These are phyloP conservation scores for Caerostris extrusa DNA, from an alignment of 1,140 invertebrate genomes.

Conservation along the genomic window DNA sequence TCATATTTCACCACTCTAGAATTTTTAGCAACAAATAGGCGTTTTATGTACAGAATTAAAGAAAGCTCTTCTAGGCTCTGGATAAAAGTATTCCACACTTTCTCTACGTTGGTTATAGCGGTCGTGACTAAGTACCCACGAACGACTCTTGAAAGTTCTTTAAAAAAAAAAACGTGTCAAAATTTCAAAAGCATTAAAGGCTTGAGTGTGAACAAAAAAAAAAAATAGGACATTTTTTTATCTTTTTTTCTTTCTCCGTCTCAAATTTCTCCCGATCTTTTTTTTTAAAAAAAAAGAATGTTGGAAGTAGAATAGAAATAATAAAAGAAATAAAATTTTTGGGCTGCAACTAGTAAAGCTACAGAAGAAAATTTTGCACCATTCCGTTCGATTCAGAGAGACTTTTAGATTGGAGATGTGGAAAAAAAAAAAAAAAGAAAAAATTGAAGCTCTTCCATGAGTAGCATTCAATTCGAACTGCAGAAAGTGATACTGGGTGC, in stretches of 20 bases:
- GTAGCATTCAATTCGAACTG: neutral
- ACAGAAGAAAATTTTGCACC: constrained; percentile 15
- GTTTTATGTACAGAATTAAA: no score
- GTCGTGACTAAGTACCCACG: neutral
- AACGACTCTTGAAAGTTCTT: constrained; percentile 25
- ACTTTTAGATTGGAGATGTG: neutral
- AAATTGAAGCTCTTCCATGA: neutral
- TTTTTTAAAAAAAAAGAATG: neutral
- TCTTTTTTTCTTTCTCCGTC: neutral
- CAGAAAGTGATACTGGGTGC: neutral
- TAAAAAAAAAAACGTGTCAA: constrained; percentile 38
- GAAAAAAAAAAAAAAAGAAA: neutral
- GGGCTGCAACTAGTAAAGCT: neutral
- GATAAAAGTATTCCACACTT: neutral
- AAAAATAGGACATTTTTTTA: neutral
- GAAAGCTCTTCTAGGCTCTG: no score
- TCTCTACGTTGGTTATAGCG: neutral
- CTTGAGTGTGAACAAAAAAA: constrained; percentile 23
- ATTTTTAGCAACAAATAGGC: no score
- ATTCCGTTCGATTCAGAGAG: neutral
- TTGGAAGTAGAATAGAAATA: neutral
- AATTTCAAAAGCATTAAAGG: constrained; percentile 41
- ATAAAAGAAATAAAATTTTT: constrained; percentile 21
- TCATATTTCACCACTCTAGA: no score
- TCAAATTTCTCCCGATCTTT: neutral